A percentile compares a stretch with the other conserved stretches of the same genome.
Conservation (phyloP, 2,113 vertebrate genomes). For the Pituophis catenifer region DNA sequence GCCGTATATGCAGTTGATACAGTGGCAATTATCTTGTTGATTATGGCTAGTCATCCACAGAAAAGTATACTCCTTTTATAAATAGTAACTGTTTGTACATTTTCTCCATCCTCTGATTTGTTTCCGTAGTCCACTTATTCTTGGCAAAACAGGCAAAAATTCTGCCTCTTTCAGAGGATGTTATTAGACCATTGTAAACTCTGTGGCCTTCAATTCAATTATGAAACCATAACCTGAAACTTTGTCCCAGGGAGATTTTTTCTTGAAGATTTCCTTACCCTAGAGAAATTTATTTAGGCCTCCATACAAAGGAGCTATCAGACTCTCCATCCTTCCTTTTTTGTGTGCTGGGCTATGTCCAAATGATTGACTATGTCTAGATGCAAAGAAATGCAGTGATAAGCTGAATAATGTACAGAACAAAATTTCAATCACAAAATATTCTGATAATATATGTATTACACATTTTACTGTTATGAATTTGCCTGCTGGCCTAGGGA, state of each 20-base stretch:
- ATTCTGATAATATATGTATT: background rate
- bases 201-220: background rate
- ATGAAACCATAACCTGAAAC: background rate
- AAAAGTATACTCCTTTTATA: background rate
- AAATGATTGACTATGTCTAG: background rate
- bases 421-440: background rate
- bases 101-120: background rate
- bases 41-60: background rate
- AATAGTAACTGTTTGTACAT: background rate
- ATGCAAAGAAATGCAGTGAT: background rate
- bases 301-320: background rate
- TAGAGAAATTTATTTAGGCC: background rate
- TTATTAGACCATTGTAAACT: background rate
- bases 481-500: background rate
- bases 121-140: background rate
- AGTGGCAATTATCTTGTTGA: background rate
- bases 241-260: background rate
- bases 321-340: background rate
- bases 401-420: background rate
- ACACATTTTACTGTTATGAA: background rate
- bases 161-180: background rate
- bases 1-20: background rate
- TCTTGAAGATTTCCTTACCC: background rate
- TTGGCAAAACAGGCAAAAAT: background rate
- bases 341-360: background rate